phyloP scores from a whole-genome alignment of 2,113 vertebrate species.

The Amblyornis subalaris region DNA sequence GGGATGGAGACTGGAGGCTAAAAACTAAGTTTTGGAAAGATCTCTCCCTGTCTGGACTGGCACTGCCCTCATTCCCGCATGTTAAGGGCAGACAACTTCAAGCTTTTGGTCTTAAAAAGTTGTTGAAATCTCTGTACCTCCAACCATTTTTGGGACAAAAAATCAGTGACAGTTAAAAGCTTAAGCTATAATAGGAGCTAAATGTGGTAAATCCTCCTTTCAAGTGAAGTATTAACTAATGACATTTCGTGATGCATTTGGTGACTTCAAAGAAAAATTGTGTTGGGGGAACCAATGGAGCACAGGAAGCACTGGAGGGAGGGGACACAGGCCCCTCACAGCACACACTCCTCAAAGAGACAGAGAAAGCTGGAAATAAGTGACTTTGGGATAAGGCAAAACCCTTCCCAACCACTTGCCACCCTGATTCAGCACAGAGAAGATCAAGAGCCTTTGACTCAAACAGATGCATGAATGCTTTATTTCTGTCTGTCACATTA shows the following conservation, averaged over 20 bases:
- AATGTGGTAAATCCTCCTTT: slow-evolving; percentile 2
- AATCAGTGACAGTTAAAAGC: not conserved
- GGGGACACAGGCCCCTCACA: not conserved
- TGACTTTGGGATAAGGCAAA: not conserved
- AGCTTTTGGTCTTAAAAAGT: not conserved
- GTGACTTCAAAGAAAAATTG: not conserved
- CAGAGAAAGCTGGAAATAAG: not conserved
- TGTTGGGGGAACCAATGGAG: not conserved
- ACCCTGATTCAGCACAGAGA: not conserved
- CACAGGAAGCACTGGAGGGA: not conserved
- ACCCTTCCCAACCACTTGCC: not conserved
- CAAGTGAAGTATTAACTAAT: not conserved
- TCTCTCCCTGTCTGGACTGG: not conserved
- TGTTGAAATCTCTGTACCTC: not conserved
- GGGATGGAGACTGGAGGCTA: not conserved
- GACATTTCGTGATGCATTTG: not conserved
- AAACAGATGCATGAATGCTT: not conserved
- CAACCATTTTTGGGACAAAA: not conserved
- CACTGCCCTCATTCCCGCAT: not conserved
- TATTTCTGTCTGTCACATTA: not conserved
- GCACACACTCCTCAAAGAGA: not conserved
- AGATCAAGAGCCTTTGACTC: not conserved
- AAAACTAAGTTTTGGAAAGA: not conserved
- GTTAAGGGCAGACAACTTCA: not conserved
- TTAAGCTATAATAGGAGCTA: not conserved